These are phyloP conservation scores for Novumbra hubbsi DNA, from an alignment of 2,797 vertebrate genomes.

Conservation along the genomic window DNA sequence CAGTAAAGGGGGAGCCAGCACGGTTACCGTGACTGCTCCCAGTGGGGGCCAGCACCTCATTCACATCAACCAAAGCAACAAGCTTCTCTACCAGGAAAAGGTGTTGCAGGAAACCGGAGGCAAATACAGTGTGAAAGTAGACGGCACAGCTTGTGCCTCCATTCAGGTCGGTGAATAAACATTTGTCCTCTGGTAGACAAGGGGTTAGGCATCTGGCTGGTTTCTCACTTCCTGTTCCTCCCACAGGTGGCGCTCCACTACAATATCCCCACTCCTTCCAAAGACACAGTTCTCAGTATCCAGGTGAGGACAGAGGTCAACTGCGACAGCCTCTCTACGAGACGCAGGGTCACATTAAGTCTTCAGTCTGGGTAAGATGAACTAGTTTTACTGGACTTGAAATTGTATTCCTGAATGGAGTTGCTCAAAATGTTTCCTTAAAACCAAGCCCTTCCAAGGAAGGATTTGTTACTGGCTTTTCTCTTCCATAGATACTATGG, in stretches of 20 bases:
- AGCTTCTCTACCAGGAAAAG: conserved; percentile 78
- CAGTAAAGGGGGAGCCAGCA: conserved; percentile 67
- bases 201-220: background rate
- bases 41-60: conserved; percentile 63
- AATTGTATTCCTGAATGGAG: background rate
- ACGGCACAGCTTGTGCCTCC: conserved; percentile 71
- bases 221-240: background rate
- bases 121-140: conserved; percentile 66
- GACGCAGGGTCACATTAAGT: conserved; percentile 35
- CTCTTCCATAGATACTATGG: conserved; percentile 57
- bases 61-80: conserved; percentile 72
- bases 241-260: conserved; percentile 60
- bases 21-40: conserved; percentile 65
- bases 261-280: conserved; percentile 64
- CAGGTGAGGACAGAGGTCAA: conserved; percentile 15
- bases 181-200: background rate
- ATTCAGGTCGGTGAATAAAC: conserved; percentile 71
- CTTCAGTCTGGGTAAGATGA: conserved; percentile 40
- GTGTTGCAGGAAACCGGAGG: conserved; percentile 58
- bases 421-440: background rate
- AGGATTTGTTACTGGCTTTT: too few species aligned
- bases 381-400: too few species aligned
- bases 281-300: conserved; percentile 37
- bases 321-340: conserved; percentile 25
- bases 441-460: background rate